phyloP scores from a whole-genome alignment of 2,797 vertebrate genomes.

The Nyctalus aviator region DNA sequence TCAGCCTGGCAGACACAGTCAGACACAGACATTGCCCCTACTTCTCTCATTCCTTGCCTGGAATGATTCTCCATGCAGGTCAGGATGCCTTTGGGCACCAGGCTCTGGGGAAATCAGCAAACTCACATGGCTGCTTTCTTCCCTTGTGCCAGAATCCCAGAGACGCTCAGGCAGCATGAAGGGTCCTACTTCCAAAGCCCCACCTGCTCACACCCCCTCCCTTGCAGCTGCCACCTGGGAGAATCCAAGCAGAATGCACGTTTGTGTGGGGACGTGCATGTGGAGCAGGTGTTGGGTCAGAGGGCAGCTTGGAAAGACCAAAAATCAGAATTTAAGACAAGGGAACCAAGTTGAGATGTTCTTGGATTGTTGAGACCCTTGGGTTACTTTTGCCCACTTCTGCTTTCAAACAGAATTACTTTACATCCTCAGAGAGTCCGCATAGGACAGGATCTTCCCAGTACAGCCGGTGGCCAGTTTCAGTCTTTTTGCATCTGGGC shows the following conservation, averaged over 20 bases:
- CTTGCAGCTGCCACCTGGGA: background rate
- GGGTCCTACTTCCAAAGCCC: background rate
- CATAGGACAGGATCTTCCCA: background rate
- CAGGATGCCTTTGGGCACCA: background rate
- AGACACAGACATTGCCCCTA: background rate
- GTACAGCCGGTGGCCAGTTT: background rate
- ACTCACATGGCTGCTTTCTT: background rate
- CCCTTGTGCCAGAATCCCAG: background rate
- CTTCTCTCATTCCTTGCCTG: background rate
- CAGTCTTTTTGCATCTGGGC: background rate
- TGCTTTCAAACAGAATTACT: background rate
- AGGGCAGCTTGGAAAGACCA: background rate
- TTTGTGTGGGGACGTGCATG: background rate
- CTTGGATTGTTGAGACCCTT: background rate
- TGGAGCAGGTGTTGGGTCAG: slow-evolving; percentile 7
- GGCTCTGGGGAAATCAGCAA: background rate
- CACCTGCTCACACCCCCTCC: background rate
- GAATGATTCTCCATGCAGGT: background rate
- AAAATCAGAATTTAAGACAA: slow-evolving; percentile 30
- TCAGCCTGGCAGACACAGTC: background rate
- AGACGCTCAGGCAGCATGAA: background rate
- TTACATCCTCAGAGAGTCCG: background rate
- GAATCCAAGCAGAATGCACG: background rate
- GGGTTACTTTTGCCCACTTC: background rate
- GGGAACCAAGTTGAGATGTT: background rate